Percentiles rank a stretch among this genome's conserved stretches.
phyloP scores from a whole-genome alignment of 2,888 invertebrate species.

The Thalpophila matura region DNA sequence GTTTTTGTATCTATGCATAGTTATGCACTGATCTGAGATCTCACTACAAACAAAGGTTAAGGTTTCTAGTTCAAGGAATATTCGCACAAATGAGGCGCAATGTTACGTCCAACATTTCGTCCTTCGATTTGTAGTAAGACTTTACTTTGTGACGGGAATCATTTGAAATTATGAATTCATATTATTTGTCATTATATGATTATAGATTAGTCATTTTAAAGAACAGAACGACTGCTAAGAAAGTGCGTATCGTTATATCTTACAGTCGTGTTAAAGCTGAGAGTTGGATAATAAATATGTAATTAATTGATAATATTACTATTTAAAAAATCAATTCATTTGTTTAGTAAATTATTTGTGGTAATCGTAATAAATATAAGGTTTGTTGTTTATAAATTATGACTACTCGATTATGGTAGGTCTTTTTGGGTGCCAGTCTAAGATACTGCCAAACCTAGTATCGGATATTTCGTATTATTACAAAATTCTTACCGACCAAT shows the following conservation, averaged over 20 bases:
- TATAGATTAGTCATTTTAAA: slow-evolving; percentile 4
- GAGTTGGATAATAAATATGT: slow-evolving; percentile 12
- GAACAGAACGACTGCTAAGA: slow-evolving; percentile 26
- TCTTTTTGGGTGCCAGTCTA: slow-evolving; percentile 54
- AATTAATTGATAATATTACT: too few relatives aligned
- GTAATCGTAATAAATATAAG: slow-evolving; percentile 42
- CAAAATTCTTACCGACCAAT: slow-evolving; percentile 61
- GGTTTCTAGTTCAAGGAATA: slow-evolving; percentile 8
- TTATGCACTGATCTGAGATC: slow-evolving; percentile 25
- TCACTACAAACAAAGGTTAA: slow-evolving; percentile 7
- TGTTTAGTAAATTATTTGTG: slow-evolving; percentile 32
- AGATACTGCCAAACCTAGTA: slow-evolving; percentile 59
- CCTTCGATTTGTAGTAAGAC: slow-evolving; percentile 49
- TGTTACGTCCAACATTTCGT: slow-evolving; percentile 57
- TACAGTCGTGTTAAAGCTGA: slow-evolving; percentile 8
- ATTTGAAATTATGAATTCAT: slow-evolving; percentile 2
- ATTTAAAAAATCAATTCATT: too few relatives aligned
- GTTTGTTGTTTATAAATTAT: slow-evolving; percentile 43
- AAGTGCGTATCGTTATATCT: slow-evolving; percentile 19
- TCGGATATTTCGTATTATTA: slow-evolving; percentile 50
- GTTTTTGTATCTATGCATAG: slow-evolving; percentile 16
- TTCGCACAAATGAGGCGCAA: slow-evolving; percentile 36
- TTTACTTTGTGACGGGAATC: slow-evolving; percentile 9
- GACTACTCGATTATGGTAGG: slow-evolving; percentile 36
- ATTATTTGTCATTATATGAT: background rate